A percentile compares a stretch with the other conserved stretches of the same genome.
phyloP scores from a whole-genome alignment of 2,888 invertebrate species.

The Sarcophaga carnaria region DNA sequence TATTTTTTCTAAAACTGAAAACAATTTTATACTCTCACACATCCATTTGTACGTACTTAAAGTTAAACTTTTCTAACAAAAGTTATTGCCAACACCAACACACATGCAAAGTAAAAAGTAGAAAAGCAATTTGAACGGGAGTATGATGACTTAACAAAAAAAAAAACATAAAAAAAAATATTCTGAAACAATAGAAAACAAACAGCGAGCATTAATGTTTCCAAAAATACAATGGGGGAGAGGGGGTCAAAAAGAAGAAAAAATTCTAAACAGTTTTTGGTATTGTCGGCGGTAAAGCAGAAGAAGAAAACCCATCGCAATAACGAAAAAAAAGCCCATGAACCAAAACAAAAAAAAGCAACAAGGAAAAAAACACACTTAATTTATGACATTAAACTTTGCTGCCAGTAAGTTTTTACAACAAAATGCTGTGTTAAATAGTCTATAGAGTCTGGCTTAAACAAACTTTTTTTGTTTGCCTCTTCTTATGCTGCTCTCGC shows the following conservation, averaged over 20 bases:
- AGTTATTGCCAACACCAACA: slow-evolving; percentile 33
- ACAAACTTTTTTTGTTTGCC: slow-evolving; percentile 3
- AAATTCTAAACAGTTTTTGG: slow-evolving; percentile 56
- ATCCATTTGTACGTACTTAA: slow-evolving; percentile 54
- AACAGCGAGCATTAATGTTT: slow-evolving; percentile 52
- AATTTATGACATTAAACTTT: slow-evolving; percentile 68
- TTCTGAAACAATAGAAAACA: slow-evolving; percentile 47
- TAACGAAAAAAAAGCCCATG: not conserved
- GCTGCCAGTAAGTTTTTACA: slow-evolving; percentile 62
- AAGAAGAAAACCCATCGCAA: slow-evolving; percentile 21
- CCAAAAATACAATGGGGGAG: not conserved
- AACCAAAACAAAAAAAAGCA: not conserved
- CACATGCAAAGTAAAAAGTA: slow-evolving; percentile 34
- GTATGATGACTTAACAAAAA: slow-evolving; percentile 32
- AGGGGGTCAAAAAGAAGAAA: slow-evolving; percentile 9
- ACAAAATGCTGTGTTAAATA: slow-evolving; percentile 62
- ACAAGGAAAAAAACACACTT: slow-evolving; percentile 50
- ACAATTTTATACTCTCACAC: slow-evolving; percentile 66
- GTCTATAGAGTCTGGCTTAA: slow-evolving; percentile 61
- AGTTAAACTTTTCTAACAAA: slow-evolving; percentile 54
- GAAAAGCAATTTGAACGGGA: slow-evolving; percentile 47
- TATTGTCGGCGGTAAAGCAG: slow-evolving; percentile 34
- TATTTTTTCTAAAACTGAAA: slow-evolving; percentile 60
- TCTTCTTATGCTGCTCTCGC: slow-evolving; percentile 8
- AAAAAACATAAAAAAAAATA: slow-evolving; percentile 5